Conservation (phyloP, 2,113 vertebrate species). For the Ammodytes dubius region DNA sequence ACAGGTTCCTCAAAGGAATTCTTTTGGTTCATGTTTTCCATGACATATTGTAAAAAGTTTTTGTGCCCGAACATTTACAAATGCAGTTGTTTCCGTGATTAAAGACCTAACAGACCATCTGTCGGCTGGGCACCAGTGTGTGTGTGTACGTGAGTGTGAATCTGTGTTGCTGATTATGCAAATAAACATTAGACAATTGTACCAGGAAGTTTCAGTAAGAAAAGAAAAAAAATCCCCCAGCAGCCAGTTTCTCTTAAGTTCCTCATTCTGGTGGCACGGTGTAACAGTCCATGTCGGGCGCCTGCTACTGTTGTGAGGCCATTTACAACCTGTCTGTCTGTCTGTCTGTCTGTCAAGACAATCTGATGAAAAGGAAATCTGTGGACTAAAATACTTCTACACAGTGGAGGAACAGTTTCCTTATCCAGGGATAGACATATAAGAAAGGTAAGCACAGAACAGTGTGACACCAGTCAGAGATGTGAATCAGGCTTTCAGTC, state of each 20-base stretch:
- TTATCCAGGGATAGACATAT: slow-evolving; percentile 1
- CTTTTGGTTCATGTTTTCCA: neutral
- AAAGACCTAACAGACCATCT: neutral
- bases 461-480: slow-evolving; percentile 1
- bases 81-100: neutral
- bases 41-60: neutral
- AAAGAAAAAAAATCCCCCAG: slow-evolving; percentile 58
- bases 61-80: neutral
- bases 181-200: slow-evolving; percentile 77
- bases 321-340: neutral
- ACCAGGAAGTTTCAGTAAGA: slow-evolving; percentile 78
- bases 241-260: slow-evolving; percentile 50
- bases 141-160: neutral
- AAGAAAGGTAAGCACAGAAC: slow-evolving; percentile 56
- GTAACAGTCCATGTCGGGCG: slow-evolving; percentile 18
- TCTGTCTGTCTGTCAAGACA: neutral
- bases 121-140: neutral
- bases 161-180: slow-evolving; percentile 65
- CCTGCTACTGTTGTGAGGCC: slow-evolving; percentile 13
- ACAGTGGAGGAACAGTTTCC: slow-evolving; percentile 37
- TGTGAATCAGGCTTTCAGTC: neutral
- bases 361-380: slow-evolving; percentile 10
- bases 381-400: slow-evolving; percentile 10
- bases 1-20: neutral
- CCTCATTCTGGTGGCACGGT: slow-evolving; percentile 67